Evolutionary conservation across 2,888 invertebrate species (phyloP).

Genomic region (Nipponacmea schrenckii): DNA sequence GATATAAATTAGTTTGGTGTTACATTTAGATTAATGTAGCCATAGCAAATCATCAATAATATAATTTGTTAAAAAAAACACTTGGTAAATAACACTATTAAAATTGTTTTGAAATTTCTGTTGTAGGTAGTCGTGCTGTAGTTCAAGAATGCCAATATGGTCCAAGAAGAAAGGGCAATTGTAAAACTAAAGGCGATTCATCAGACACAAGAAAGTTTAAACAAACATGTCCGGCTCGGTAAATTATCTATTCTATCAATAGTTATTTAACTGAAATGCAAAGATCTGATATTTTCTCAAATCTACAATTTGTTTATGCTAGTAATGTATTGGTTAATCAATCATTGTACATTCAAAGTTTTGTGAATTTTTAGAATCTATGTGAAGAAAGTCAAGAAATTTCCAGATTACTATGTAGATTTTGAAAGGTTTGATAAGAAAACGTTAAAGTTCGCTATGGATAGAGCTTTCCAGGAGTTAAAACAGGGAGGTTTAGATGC

Average conservation of each 20-base stretch:
- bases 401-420: constrained; percentile 63
- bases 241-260: constrained; percentile 10
- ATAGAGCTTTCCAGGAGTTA: constrained; percentile 64
- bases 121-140: constrained; percentile 65
- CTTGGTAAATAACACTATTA: too few relatives aligned
- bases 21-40: too few relatives aligned
- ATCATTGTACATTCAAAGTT: too few relatives aligned
- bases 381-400: constrained; percentile 66
- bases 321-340: not conserved
- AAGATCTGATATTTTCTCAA: not conserved
- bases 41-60: too few relatives aligned
- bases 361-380: constrained; percentile 59
- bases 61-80: too few relatives aligned
- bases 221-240: constrained; percentile 67
- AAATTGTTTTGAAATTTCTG: not conserved
- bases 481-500: constrained; percentile 52
- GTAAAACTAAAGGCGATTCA: constrained; percentile 41
- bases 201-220: constrained; percentile 46
- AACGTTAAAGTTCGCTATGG: constrained; percentile 62
- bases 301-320: not conserved
- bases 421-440: constrained; percentile 57
- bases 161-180: constrained; percentile 64
- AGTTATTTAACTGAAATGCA: not conserved
- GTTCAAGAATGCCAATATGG: constrained; percentile 68
- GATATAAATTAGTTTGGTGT: too few relatives aligned